A percentile compares a stretch with the other conserved stretches of the same genome.
Conservation (phyloP, 2,113 vertebrate species). For the Indri indri region DNA sequence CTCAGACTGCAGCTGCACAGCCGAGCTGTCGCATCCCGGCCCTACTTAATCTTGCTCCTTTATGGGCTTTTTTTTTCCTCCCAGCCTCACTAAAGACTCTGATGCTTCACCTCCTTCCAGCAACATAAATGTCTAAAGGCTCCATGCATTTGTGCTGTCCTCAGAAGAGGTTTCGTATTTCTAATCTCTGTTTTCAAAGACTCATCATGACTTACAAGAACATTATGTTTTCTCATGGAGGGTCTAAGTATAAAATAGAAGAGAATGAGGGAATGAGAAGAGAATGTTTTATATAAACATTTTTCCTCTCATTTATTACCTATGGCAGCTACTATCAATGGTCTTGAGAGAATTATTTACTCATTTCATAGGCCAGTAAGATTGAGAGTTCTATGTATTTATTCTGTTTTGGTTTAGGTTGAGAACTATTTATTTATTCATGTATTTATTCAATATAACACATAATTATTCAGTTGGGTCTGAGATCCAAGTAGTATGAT, state of each 20-base stretch:
- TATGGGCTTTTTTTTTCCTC: not conserved
- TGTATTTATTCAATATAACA: not conserved
- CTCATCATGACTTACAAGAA: not conserved
- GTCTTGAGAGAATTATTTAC: not conserved
- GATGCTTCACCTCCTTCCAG: not conserved
- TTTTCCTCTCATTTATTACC: not conserved
- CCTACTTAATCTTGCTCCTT: not conserved
- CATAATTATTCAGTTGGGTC: not conserved
- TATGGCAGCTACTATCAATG: not conserved
- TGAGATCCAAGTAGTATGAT: not conserved
- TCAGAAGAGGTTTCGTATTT: constrained; percentile 1
- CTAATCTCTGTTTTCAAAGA: not conserved
- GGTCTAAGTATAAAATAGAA: not conserved
- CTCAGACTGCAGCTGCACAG: not conserved
- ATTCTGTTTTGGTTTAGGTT: not conserved
- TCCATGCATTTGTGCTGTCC: not conserved
- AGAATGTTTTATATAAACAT: too few relatives aligned
- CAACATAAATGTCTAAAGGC: not conserved
- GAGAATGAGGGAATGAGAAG: not conserved
- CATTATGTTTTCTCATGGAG: not conserved
- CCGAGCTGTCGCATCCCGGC: not conserved
- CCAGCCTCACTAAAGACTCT: not conserved
- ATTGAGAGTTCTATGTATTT: not conserved
- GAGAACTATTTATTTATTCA: not conserved
- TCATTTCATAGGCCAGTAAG: not conserved